Percentiles rank a stretch among this genome's conserved stretches.
phyloP scores from a whole-genome alignment of 2,888 invertebrate species.

The Panopea generosa region DNA sequence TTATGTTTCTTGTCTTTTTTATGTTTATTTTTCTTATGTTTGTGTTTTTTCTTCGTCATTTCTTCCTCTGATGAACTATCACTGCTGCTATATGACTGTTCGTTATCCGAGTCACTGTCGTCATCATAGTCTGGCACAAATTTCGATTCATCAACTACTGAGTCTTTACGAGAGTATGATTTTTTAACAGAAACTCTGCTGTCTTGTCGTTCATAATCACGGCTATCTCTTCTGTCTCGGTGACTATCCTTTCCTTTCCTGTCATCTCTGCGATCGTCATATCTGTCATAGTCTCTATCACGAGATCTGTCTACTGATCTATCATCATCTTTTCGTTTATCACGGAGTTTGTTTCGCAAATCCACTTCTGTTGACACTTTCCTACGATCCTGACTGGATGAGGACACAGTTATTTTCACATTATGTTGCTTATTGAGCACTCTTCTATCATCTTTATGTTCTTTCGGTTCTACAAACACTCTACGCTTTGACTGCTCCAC shows the following conservation, averaged over 20 bases:
- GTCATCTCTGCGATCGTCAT: slow-evolving; percentile 11
- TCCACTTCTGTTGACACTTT: slow-evolving; percentile 56
- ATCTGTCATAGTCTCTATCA: slow-evolving; percentile 30
- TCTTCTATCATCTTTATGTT: slow-evolving; percentile 51
- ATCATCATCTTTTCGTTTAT: slow-evolving; percentile 68
- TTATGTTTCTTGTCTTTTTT: slow-evolving; percentile 71
- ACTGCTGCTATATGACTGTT: slow-evolving; percentile 49
- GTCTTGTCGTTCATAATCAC: slow-evolving; percentile 27
- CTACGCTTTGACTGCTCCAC: slow-evolving; percentile 55
- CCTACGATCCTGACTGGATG: slow-evolving; percentile 49
- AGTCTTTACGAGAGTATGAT: slow-evolving; percentile 70
- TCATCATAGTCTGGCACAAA: slow-evolving; percentile 82
- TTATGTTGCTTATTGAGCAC: slow-evolving; percentile 44
- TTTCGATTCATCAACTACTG: slow-evolving; percentile 78
- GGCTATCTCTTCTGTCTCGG: slow-evolving; percentile 29
- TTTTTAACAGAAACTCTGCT: slow-evolving; percentile 8
- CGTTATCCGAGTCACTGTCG: slow-evolving; percentile 61
- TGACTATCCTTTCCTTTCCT: slow-evolving; percentile 27
- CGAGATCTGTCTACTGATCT: slow-evolving; percentile 59
- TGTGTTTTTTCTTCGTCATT: slow-evolving; percentile 60
- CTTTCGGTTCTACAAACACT: slow-evolving; percentile 61
- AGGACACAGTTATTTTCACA: slow-evolving; percentile 67
- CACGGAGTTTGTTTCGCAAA: slow-evolving; percentile 59
- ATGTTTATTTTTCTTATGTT: slow-evolving; percentile 72
- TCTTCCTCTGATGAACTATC: slow-evolving; percentile 52